Base-by-base conservation (phyloP, 2,888 invertebrate genomes). In the Lycia hirtaria region DNA sequence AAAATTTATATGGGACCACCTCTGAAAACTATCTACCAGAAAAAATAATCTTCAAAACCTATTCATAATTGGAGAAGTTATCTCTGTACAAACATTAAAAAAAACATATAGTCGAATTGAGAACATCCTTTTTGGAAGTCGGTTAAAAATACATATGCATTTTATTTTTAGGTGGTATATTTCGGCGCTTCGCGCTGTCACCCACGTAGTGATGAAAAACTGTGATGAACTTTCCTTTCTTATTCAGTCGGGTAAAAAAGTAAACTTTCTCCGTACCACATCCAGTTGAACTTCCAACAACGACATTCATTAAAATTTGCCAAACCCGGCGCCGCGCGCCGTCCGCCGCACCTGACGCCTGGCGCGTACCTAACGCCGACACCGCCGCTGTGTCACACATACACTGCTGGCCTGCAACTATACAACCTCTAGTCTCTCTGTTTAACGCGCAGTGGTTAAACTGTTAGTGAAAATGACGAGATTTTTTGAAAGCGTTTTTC, bases 301-400 rank as follows among this genome's bases (percentile, higher is more conserved):
- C 69, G 68, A 83, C 87, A 88, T 89, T 89, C 89, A 89, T 89
- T 89, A 88, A 78, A 78, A 76, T 76, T 76, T 78, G 75, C 75
- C 72, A 72, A 75, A 74, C 71, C 73, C 71, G 72, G 70, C 71
- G 65, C 71, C 71, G 70, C 71, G 65, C 66, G 69, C 60, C 75
- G 77, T 77, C 76, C 58, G 51, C 50, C 62, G 65, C 78, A 77
- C 77, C 77, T 78, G 81, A 75, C 78, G 76, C 72, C 62, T 56
- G 60, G 64, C 60, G 55, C 60, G 56, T 59, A 38, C 62, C 65
- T 59, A 60, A 59, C 52, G 60, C 51, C 60, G 62, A 52, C 61
- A 48, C 56, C 53, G 22, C 33, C 48, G 58, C 66, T 53, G 48
- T 38, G 52, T 35, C 17, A 57, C 48, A 30, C 51, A 54, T 65